Percentiles rank a stretch among this genome's conserved stretches.
Conservation (phyloP, 2,888 invertebrate genomes). For the Chymomyza procnemis region DNA sequence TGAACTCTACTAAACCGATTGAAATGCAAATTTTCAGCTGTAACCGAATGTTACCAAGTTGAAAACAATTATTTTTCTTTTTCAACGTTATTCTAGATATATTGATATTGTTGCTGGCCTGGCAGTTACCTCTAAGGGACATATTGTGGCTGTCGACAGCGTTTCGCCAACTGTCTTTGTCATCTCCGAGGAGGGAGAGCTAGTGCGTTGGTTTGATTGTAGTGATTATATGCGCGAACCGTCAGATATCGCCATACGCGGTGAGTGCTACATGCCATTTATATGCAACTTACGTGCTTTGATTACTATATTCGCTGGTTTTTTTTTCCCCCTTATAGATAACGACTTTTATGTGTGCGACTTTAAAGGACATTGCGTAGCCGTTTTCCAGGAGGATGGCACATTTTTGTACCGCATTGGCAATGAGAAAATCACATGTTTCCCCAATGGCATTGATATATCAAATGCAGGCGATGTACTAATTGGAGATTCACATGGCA, state of each 20-base stretch:
- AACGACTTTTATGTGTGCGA: conserved; percentile 97
- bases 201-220: conserved; percentile 98
- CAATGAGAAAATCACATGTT: conserved; percentile 96
- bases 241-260: conserved; percentile 96
- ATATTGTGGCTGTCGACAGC: conserved; percentile 97
- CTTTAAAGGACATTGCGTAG: conserved; percentile 98
- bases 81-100: conserved; percentile 81
- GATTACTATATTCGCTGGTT: conserved; percentile 18
- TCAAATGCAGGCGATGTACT: conserved; percentile 97
- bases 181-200: conserved; percentile 93
- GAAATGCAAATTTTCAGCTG: too few relatives aligned
- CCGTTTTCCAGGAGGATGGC: conserved; percentile 95
- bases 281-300: neutral
- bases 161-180: conserved; percentile 98
- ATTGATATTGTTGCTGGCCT: conserved; percentile 95
- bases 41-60: too few relatives aligned
- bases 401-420: conserved; percentile 95
- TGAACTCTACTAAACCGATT: too few relatives aligned
- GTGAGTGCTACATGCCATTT: conserved; percentile 79
- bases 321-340: conserved; percentile 81
- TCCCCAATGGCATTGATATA: conserved; percentile 98
- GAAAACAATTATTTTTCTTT: too few relatives aligned
- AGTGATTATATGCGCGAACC: conserved; percentile 98
- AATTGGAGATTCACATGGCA: conserved; percentile 98
- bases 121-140: conserved; percentile 93